Evolutionary conservation across 2,797 vertebrate genomes (phyloP), one percentile per base, ranked within the genome.

Genomic region (Lerista edwardsae): DNA sequence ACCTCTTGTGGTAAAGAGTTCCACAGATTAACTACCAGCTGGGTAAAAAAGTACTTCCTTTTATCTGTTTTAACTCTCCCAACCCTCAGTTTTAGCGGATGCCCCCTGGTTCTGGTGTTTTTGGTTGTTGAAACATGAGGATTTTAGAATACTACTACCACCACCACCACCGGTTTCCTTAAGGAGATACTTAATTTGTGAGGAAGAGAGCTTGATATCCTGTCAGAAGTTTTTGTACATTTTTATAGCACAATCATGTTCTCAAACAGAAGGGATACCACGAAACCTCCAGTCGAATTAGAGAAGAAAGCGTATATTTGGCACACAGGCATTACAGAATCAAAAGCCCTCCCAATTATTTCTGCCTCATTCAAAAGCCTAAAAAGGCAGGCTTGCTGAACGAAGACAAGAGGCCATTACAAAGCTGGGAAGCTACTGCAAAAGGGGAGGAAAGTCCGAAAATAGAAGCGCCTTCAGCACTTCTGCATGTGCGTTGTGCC

Each of bases 391-490:
- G 27, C 29, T 47, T 81, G 11, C 8, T 62, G 73, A 86, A 81
- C 62, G 84, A 71, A 80, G n/a, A 79, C 6, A 72, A 90, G 51
- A 23, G 74, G 75, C n/a, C 78, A 84, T 82, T 84, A 15, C 23
- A 71, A 75, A 57, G 86, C 61, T 90, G 47, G 0, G 11, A 84
- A 64, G 4, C 81, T 67, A 44, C 34, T 87, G 68, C 67, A 36
- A 41, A 75, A 57, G 73, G 64, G 87, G 47, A 75, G 74, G 84
- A 15, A 69, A 61, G 72, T 29, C 80, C 83, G 85, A 76, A 92
- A 90, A 80, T 17, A 92, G 87, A 86, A 86, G 73, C 44, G 51
- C 71, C 87, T 83, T 51, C 87, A 31, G 0, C 0, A 27, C 36
- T 85, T 23, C 75, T 79, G 12, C 0, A 1, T 36, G 67, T 21